Conservation (phyloP, 2,113 vertebrate genomes). For the Dicrurus megarhynchus region DNA sequence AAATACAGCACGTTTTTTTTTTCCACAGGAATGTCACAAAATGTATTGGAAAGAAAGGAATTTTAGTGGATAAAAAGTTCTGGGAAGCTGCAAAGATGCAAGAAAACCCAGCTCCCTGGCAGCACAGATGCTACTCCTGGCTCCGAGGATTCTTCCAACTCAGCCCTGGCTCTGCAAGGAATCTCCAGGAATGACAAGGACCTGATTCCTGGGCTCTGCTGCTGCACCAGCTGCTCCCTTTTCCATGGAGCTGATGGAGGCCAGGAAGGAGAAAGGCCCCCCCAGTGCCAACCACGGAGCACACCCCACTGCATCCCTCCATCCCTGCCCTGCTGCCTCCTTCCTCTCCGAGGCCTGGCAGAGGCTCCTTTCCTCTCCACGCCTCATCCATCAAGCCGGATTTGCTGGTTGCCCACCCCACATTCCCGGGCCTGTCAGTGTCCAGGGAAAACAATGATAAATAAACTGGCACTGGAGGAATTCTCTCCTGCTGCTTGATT, state of each 20-base stretch:
- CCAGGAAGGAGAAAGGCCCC: neutral
- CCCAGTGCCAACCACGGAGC: neutral
- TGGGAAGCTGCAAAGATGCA: neutral
- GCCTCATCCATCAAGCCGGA: constrained; percentile 66
- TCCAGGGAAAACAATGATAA: constrained; percentile 61
- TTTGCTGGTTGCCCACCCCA: neutral
- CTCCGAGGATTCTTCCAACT: neutral
- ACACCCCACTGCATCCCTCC: neutral
- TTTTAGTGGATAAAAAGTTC: neutral
- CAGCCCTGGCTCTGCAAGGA: neutral
- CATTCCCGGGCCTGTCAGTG: neutral
- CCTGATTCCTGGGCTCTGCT: neutral
- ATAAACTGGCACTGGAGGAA: constrained; percentile 56
- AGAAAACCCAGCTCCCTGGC: neutral
- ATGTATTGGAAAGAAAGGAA: neutral
- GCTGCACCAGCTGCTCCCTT: neutral
- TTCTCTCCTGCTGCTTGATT: constrained; percentile 60
- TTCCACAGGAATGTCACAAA: neutral
- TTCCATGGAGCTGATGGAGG: neutral
- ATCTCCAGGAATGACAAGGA: neutral
- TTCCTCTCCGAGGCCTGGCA: neutral
- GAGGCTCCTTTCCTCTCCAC: constrained; percentile 21
- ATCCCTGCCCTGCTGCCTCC: neutral
- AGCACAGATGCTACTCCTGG: neutral
- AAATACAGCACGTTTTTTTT: neutral